A percentile compares a stretch with the other conserved stretches of the same genome.
Conservation (phyloP, 2,888 invertebrate genomes). For the Trachelus troglodyta region DNA sequence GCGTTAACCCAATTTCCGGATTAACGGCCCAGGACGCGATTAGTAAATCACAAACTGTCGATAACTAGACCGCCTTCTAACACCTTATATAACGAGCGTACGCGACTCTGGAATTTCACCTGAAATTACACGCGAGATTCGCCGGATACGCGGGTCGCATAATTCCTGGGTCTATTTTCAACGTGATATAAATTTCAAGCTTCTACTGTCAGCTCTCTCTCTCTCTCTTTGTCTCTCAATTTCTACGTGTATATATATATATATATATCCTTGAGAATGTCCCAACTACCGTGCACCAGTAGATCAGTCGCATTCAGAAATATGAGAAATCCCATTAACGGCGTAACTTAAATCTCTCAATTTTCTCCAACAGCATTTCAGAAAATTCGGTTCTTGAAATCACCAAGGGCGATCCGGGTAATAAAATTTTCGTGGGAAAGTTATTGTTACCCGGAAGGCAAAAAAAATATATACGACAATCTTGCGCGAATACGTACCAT, state of each 20-base stretch:
- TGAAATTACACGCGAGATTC: neutral
- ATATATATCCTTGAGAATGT: neutral
- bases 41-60: constrained; percentile 39
- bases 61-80: constrained; percentile 26
- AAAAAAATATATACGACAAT: too few species aligned
- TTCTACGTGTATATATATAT: neutral
- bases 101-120: neutral
- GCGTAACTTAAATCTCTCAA: too few species aligned
- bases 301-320: too few species aligned
- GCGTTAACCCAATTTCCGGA: constrained; percentile 56
- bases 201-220: neutral
- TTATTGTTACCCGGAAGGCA: too few species aligned
- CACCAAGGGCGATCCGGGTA: too few species aligned
- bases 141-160: neutral
- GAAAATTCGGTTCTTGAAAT: too few species aligned
- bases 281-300: too few species aligned
- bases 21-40: constrained; percentile 35
- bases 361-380: too few species aligned
- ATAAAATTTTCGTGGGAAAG: too few species aligned
- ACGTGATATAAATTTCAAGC: neutral
- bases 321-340: too few species aligned
- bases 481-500: too few species aligned
- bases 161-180: neutral
- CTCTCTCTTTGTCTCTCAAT: too few species aligned
- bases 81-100: neutral